These are phyloP conservation scores for Cryptophagus acutangulus DNA, from an alignment of 2,888 invertebrate genomes.

Conservation along the genomic window DNA sequence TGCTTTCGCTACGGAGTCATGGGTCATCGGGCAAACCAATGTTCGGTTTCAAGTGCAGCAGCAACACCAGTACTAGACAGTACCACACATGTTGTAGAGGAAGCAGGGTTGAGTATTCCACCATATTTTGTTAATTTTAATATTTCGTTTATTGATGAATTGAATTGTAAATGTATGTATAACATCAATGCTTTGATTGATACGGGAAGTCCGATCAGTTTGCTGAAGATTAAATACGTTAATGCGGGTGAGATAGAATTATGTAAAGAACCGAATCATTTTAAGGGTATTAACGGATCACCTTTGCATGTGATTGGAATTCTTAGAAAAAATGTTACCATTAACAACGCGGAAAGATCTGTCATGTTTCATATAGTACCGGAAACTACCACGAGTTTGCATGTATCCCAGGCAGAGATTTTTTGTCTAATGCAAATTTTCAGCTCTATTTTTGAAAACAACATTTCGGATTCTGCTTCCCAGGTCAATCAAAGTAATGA, in stretches of 20 bases:
- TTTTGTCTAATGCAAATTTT: neutral
- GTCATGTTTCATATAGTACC: neutral
- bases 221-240: neutral
- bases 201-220: conserved; percentile 3
- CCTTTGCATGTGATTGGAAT: neutral
- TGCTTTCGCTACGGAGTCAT: neutral
- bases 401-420: neutral
- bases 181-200: neutral
- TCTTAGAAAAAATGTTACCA: neutral
- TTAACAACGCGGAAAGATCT: neutral
- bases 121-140: neutral
- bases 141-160: neutral
- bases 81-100: neutral
- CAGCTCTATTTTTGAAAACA: no score
- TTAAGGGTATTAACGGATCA: neutral
- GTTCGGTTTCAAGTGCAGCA: neutral
- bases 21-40: neutral
- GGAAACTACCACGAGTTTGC: neutral
- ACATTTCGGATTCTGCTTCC: no score
- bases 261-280: no score
- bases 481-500: no score
- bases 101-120: neutral
- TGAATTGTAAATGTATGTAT: neutral
- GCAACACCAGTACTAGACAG: neutral
- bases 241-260: no score